These are phyloP conservation scores for Myrmecobius fasciatus DNA, from an alignment of 2,113 vertebrate genomes.

Conservation along the genomic window DNA sequence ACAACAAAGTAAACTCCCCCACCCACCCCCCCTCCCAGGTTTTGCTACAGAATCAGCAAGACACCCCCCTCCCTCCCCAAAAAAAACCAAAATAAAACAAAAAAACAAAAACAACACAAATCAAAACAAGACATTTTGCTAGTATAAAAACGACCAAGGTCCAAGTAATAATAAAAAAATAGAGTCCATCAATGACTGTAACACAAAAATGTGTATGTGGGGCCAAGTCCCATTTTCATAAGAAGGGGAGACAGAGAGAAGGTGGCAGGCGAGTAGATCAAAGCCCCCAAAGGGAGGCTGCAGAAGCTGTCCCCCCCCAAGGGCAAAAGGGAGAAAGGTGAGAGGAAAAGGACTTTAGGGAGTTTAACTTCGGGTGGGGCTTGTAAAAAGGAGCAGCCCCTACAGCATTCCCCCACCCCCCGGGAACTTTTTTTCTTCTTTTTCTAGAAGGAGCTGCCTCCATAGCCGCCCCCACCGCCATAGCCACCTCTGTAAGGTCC, in stretches of 20 bases:
- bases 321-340: constrained; percentile 43
- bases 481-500: constrained; percentile 92
- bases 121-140: constrained; percentile 87
- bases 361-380: constrained; percentile 76
- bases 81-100: not conserved
- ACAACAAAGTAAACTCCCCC: constrained; percentile 86
- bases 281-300: constrained; percentile 52
- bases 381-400: constrained; percentile 79
- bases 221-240: constrained; percentile 86
- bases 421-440: not conserved
- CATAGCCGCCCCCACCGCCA: constrained; percentile 88
- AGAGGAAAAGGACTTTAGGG: constrained; percentile 2
- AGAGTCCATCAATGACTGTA: constrained; percentile 91
- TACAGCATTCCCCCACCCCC: constrained; percentile 60
- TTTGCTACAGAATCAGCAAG: constrained; percentile 86
- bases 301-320: constrained; percentile 58
- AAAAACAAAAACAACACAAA: constrained; percentile 78
- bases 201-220: constrained; percentile 88
- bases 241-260: constrained; percentile 71
- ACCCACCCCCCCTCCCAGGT: constrained; percentile 74
- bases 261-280: constrained; percentile 81
- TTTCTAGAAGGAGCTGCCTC: constrained; percentile 84
- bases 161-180: constrained; percentile 92
- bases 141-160: constrained; percentile 91
- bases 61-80: constrained; percentile 62